Evolutionary conservation across 2,888 invertebrate species (phyloP), one percentile per base, ranked within the genome.

Genomic region (Neoascia interrupta): DNA sequence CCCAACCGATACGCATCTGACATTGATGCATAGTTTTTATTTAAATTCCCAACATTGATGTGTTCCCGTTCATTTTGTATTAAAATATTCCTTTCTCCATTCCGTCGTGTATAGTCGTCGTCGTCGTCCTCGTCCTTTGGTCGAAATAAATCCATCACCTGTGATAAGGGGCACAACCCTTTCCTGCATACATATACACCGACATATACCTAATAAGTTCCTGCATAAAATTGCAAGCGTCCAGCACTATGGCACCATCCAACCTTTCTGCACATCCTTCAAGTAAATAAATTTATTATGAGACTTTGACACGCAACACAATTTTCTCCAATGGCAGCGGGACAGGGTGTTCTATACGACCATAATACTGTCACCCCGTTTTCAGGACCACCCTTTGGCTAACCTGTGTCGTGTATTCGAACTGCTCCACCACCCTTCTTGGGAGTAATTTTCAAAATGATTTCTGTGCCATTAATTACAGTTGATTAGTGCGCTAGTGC

Each of bases 1-100:
- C 37, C 18, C 49, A 49, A 16, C 76, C 76, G 73, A 79, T 79
- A 73, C 73, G 60, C 18, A 73, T 66, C 73, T 61, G 79, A 79
- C 79, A 79, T 23, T 79, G 79, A 79, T 79, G 79, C 73, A 79
- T 79, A 73, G 79, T 79, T 79, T 68, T 79, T 79, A 79, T 79
- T 79, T 79, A 73, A 79, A 79, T 79, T 79, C 61, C 36, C 49
- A 79, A 79, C 79, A 73, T 66, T 79, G 79, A 79, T 79, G 73
- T 41, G 79, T 61, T 61, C 73, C n/a, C 79, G 61, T 68, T 73
- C 73, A 61, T 79, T 79, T 61, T 49, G 66, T 79, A 79, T 79
- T 79, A 79, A 79, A 79, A 79, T 79, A 79, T 79, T 79, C 73
- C 69, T 31, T 11, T 19, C 23, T 43, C 58, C 31, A 4, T 11